These are phyloP conservation scores for Mythimna impura DNA, from an alignment of 2,888 invertebrate species.

Conservation along the genomic window DNA sequence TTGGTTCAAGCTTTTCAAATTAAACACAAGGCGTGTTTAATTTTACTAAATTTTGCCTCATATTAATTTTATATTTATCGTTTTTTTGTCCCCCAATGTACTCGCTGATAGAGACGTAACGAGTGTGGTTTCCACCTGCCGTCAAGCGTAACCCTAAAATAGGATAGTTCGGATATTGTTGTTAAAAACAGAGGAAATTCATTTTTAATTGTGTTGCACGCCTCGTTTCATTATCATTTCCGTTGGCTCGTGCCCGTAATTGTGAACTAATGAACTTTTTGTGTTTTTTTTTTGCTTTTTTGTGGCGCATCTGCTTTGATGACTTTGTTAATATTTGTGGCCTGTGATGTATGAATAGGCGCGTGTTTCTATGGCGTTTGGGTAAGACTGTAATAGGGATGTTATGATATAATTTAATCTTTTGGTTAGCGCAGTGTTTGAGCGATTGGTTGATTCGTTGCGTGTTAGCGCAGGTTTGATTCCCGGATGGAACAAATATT, in stretches of 20 bases:
- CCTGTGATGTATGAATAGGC: conserved; percentile 8
- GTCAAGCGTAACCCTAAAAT: conserved; percentile 68
- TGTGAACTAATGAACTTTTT: conserved; percentile 53
- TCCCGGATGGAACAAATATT: no score
- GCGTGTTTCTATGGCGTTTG: not conserved
- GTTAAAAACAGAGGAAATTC: conserved; percentile 73
- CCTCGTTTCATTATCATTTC: conserved; percentile 59
- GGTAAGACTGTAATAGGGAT: not conserved
- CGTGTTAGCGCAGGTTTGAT: no score
- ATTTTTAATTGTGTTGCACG: conserved; percentile 72
- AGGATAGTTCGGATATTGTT: conserved; percentile 70
- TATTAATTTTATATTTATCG: not conserved
- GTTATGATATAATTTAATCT: not conserved
- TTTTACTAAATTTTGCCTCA: conserved; percentile 4
- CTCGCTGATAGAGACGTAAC: conserved; percentile 57
- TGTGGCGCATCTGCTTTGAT: conserved; percentile 52
- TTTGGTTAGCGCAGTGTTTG: no score
- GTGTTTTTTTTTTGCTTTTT: conserved; percentile 19
- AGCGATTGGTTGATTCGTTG: no score
- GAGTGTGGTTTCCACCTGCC: conserved; percentile 65
- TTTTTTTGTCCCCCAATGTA: conserved; percentile 34
- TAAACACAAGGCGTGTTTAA: not conserved
- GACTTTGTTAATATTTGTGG: conserved; percentile 43
- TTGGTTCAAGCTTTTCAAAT: not conserved
- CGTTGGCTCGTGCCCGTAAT: conserved; percentile 55